Conservation (phyloP, 1,140 invertebrate species). For the Bombus affinis region DNA sequence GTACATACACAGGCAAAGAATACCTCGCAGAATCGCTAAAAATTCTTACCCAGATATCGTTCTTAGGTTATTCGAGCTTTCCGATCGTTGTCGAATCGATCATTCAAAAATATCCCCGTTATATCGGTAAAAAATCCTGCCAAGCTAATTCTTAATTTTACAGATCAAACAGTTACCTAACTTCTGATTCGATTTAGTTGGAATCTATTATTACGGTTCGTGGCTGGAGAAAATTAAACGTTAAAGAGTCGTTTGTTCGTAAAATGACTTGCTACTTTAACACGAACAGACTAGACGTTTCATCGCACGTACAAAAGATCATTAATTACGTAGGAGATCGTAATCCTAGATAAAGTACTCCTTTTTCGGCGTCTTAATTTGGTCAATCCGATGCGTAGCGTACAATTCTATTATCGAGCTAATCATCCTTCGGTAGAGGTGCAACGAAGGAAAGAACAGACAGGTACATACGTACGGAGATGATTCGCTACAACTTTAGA, state of each 20-base stretch:
- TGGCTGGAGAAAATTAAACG: not conserved
- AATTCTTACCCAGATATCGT: no score
- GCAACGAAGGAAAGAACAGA: not conserved
- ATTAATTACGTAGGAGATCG: conserved; percentile 19
- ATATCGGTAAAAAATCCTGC: no score
- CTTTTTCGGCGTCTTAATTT: conserved; percentile 17
- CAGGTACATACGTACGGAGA: not conserved
- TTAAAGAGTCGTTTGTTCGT: not conserved
- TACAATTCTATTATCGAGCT: conserved; percentile 13
- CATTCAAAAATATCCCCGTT: no score
- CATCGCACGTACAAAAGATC: conserved; percentile 12
- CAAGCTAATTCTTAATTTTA: no score
- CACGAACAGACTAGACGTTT: not conserved
- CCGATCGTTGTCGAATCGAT: no score
- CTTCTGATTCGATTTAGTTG: no score
- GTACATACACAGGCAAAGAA: not conserved
- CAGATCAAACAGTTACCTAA: no score
- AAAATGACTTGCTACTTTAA: conserved; percentile 4
- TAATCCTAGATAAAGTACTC: conserved; percentile 7
- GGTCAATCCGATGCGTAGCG: not conserved
- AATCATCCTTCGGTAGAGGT: not conserved
- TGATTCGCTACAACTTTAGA: not conserved
- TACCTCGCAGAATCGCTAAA: not conserved
- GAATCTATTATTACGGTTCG: no score
- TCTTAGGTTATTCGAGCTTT: no score